A percentile compares a stretch with the other conserved stretches of the same genome.
Conservation (phyloP, 2,797 vertebrate species). For the Fringilla coelebs region DNA sequence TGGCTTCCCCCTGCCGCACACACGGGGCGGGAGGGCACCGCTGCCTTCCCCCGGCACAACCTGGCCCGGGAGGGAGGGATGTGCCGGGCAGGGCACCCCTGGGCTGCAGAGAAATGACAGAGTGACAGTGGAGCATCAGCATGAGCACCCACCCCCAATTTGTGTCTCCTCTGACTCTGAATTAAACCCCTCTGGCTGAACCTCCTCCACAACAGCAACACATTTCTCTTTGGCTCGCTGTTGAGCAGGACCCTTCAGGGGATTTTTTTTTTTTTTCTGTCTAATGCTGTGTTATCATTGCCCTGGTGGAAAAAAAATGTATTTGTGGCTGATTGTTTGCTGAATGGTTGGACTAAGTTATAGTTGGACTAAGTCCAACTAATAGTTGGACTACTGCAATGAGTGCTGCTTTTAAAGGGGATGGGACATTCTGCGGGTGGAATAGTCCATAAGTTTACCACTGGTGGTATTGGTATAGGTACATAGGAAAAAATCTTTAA, state of each 20-base stretch:
- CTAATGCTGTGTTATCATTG: fast-evolving
- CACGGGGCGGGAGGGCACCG: fast-evolving
- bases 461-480: not conserved
- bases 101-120: fast-evolving
- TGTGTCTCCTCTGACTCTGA: not conserved
- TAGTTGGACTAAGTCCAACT: not conserved
- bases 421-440: not conserved
- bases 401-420: not conserved
- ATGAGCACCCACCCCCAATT: not conserved
- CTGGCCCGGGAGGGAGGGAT: not conserved
- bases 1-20: fast-evolving
- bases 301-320: not conserved
- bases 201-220: not conserved
- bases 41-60: not conserved
- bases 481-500: not conserved
- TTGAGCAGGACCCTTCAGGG: not conserved
- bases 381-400: no score
- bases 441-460: not conserved
- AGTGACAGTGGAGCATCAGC: fast-evolving
- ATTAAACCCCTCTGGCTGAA: not conserved
- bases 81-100: fast-evolving
- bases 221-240: not conserved
- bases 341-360: not conserved
- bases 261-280: not conserved
- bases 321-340: not conserved